Evolutionary conservation across 2,113 vertebrate genomes (phyloP).

Genomic region (Gallinago media): DNA sequence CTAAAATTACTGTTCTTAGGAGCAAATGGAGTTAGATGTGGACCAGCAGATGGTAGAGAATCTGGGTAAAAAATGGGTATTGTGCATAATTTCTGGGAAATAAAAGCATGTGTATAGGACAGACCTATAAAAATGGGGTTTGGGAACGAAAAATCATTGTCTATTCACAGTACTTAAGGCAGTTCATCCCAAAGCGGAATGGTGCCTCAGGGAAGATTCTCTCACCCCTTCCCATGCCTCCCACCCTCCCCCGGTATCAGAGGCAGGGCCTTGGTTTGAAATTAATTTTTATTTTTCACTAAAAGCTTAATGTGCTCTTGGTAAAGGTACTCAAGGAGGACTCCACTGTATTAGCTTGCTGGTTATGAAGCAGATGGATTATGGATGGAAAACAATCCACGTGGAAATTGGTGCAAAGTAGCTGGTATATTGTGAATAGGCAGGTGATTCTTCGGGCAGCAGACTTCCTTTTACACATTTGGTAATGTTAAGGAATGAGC

Average conservation of each 20-base stretch:
- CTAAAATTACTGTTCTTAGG: neutral
- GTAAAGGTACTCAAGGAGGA: neutral
- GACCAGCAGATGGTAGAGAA: neutral
- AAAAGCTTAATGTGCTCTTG: neutral
- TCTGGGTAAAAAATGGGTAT: neutral
- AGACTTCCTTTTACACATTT: neutral
- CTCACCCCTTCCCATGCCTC: too few relatives aligned
- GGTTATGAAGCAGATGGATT: neutral
- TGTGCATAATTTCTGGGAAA: neutral
- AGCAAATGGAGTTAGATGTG: neutral
- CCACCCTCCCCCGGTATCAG: neutral
- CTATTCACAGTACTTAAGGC: neutral
- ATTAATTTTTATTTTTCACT: neutral
- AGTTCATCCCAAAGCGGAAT: neutral
- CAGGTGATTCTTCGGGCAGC: neutral
- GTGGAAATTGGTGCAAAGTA: neutral
- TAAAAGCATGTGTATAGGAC: neutral
- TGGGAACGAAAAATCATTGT: neutral
- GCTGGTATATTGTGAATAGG: neutral
- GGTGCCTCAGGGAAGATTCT: neutral
- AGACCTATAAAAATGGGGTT: neutral
- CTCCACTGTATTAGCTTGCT: neutral
- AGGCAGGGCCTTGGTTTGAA: neutral
- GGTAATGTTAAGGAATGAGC: neutral
- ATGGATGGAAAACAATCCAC: neutral